Evolutionary conservation across 2,888 invertebrate species (phyloP), one percentile per base, ranked within the genome.

Genomic region (Spilarctia lutea): DNA sequence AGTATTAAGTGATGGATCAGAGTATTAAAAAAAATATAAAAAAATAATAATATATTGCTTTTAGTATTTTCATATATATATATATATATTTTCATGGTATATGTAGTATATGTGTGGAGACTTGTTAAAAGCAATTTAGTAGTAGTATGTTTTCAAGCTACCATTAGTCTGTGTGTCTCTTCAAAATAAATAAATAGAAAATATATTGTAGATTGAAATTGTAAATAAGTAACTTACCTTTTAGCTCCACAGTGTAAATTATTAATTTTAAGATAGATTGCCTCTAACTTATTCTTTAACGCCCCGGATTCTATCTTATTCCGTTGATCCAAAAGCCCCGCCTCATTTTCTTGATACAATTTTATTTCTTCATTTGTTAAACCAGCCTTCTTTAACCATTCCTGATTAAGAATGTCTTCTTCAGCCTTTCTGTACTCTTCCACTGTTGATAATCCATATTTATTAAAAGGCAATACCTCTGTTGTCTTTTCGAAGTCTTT

Each of bases 311-410:
- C 94, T 2, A 94, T 89, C 77, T 92, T 93, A 27, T 86, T 90
- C 3, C 87, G 88, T 60, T 90, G 88, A 52, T 91, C 89, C 30
- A 92, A 78, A 24, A 87, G 80, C 3, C 95, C 95, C 39, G 92
- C 91, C 86, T 96, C 93, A 83, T 93, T 93, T 71, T 96, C 96
- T 65, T 92, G 88, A 71, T 95, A 95, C n/a, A 96, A 79, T 81
- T 94, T 91, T 33, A 96, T 92, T 88, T 96, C 96, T 10, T 96
- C 94, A 70, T 91, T 87, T 8, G 93, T 91, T 10, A 96, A 87
- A 52, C 96, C 96, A 65, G 91, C 92, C 70, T 92, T 94, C 81
- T 94, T 96, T 70, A 96, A 83, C 86, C 90, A 89, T 87, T 96
- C 96, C 65, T 93, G 84, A 82, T 93, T 88, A 65, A 94, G 89